phyloP scores from a whole-genome alignment of 92 coral and sea anemone genomes.

The Galaxea fascicularis region DNA sequence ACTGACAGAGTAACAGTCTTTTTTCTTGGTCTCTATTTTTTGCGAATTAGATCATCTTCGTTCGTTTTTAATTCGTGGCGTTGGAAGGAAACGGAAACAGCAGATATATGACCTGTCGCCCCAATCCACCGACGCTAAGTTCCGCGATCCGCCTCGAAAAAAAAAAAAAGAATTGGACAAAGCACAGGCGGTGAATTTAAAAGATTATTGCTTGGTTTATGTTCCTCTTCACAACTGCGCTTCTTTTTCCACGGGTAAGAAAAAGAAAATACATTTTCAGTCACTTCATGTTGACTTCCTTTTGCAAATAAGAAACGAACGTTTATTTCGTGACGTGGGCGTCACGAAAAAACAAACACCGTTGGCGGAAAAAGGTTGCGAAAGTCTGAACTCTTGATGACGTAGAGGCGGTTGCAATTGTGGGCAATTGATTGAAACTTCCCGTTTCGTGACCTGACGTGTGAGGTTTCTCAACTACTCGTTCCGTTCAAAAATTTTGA shows the following conservation, averaged over 20 bases:
- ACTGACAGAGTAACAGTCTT: no score
- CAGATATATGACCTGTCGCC: background rate
- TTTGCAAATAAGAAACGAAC: background rate
- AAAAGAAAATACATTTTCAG: background rate
- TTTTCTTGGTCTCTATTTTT: no score
- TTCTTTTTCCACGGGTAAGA: background rate
- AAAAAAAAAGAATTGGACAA: background rate
- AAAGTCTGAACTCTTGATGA: conserved; percentile 16
- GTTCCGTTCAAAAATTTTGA: background rate
- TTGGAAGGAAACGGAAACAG: conserved; percentile 9
- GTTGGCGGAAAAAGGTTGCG: conserved; percentile 4
- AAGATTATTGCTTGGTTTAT: background rate
- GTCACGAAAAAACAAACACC: background rate
- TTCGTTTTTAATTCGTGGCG: background rate
- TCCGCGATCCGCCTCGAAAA: conserved; percentile 4
- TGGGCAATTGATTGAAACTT: background rate
- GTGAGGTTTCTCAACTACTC: background rate
- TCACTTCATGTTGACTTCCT: background rate
- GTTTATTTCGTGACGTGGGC: conserved; percentile 20
- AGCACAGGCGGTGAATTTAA: background rate
- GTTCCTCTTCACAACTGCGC: background rate
- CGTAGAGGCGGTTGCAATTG: conserved; percentile 9
- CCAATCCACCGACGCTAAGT: background rate
- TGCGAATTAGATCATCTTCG: no score
- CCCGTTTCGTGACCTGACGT: conserved; percentile 9